phyloP scores from a whole-genome alignment of 2,113 vertebrate genomes.

The Antennarius striatus region DNA sequence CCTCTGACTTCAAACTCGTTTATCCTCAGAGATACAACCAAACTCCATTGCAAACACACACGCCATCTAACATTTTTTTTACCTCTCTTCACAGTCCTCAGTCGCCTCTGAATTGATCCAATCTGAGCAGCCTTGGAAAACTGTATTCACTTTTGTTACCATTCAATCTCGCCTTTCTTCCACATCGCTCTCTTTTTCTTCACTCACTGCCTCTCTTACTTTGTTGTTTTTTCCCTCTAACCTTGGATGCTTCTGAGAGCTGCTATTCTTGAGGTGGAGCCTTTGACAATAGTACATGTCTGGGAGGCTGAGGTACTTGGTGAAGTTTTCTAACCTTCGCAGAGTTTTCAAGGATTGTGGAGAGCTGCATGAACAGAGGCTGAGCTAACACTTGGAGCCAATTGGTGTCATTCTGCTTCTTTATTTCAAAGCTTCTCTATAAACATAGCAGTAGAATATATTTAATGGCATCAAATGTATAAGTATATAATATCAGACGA shows the following conservation, averaged over 20 bases:
- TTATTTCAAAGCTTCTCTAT: background rate
- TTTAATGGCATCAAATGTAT: background rate
- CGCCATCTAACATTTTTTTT: constrained; percentile 43
- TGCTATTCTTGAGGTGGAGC: constrained; percentile 32
- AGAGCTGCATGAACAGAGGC: constrained; percentile 4
- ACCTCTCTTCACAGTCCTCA: constrained; percentile 43
- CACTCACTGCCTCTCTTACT: constrained; percentile 24
- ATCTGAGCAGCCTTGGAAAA: constrained; percentile 68
- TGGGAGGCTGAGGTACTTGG: constrained; percentile 25
- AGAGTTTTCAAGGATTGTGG: constrained; percentile 60
- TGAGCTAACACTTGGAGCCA: background rate
- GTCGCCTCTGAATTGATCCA: constrained; percentile 54
- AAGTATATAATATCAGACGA: background rate
- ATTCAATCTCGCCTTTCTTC: constrained; percentile 37
- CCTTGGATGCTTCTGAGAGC: constrained; percentile 55
- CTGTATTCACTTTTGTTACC: constrained; percentile 47
- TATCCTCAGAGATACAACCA: background rate
- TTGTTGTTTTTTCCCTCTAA: constrained; percentile 19
- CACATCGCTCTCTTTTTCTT: constrained; percentile 25
- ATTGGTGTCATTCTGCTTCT: constrained; percentile 12
- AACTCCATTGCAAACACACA: constrained; percentile 8
- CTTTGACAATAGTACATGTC: constrained; percentile 32
- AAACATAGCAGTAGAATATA: background rate
- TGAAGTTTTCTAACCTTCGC: constrained; percentile 49
- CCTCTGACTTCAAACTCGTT: constrained; percentile 37